Base-by-base conservation (phyloP, 2,888 invertebrate species). In the Coremacera marginata region DNA sequence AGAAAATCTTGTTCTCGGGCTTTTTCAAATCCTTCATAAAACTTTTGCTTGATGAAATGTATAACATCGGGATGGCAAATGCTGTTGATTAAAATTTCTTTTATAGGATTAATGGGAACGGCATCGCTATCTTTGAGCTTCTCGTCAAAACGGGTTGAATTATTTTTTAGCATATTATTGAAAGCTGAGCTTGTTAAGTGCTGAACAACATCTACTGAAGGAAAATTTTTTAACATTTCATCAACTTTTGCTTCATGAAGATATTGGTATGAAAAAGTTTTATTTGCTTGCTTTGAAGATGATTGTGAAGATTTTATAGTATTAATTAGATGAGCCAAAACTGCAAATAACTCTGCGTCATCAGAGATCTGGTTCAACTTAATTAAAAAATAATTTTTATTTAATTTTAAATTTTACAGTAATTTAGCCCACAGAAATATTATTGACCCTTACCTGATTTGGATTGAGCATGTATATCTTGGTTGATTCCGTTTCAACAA, bases 381-480 rank as follows among this genome's bases (percentile, higher is more conserved):
- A 16, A 70, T n/a, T 31, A 57, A n/a, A 37, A 16, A 70, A 19
- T 31, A 57, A n/a, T n/a, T n/a, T n/a, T n/a, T n/a, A n/a, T n/a
- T n/a, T n/a, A n/a, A n/a, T n/a, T n/a, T n/a, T 44, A 37, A 78
- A 44, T 37, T 8, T 37, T 37, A n/a, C n/a, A n/a, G n/a, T n/a
- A n/a, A n/a, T n/a, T n/a, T n/a, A n/a, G n/a, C n/a, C n/a, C n/a
- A n/a, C n/a, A n/a, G n/a, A n/a, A n/a, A n/a, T n/a, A n/a, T n/a
- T n/a, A n/a, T n/a, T n/a, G n/a, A n/a, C n/a, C n/a, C n/a, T n/a
- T 74, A 93, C 92, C 89, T 93, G 93, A 88, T 94, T 94, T 49
- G 94, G 94, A 89, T 94, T 94, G 44, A 94, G 88, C 70, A 94
- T 85, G 73, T 90, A 87, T 62, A 89, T 89, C 34, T 90, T 90